These are phyloP conservation scores for Caenorhabditis elegans DNA, from an alignment of 1,140 invertebrate genomes.

Conservation along the genomic window WBcel235 BX284602.5:7750001-7750500, in stretches of 20 bases:
- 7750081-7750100: slow-evolving; percentile 31
- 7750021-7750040: slow-evolving; percentile 29
- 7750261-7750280: slow-evolving; percentile 54
- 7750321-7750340: slow-evolving; percentile 42
- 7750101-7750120: background rate
- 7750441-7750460: slow-evolving; percentile 20
- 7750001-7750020: slow-evolving; percentile 36
- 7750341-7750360: slow-evolving; percentile 41
- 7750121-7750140: slow-evolving; percentile 30
- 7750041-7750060: slow-evolving; percentile 41
- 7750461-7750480: slow-evolving; percentile 65
- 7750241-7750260: slow-evolving; percentile 39
- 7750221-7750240: slow-evolving; percentile 42
- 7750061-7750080: slow-evolving; percentile 37
- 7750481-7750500: slow-evolving; percentile 60
- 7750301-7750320: slow-evolving; percentile 47
- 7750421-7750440: background rate
- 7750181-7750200: slow-evolving; percentile 26
- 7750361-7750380: slow-evolving; percentile 38
- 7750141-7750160: slow-evolving; percentile 34
- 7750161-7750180: slow-evolving; percentile 19
- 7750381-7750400: slow-evolving; percentile 31
- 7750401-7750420: slow-evolving; percentile 50
- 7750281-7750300: slow-evolving; percentile 52
- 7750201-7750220: slow-evolving; percentile 56